These are phyloP conservation scores for Cyclopterus lumpus DNA, from an alignment of 2,797 vertebrate genomes.

Conservation along the genomic window DNA sequence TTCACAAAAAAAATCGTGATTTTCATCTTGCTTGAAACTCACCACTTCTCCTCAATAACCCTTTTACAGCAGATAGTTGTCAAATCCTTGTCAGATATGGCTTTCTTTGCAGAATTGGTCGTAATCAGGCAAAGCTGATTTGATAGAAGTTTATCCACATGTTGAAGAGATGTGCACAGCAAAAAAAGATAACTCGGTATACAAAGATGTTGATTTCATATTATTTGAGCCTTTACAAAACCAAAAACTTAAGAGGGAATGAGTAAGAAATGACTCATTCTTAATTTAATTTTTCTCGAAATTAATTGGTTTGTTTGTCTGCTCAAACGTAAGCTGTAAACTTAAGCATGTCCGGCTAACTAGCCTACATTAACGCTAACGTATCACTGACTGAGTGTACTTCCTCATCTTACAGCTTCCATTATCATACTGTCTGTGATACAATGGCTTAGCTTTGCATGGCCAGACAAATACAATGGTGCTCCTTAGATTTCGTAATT, in stretches of 20 bases:
- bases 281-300: too few species aligned
- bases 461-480: background rate
- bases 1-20: background rate
- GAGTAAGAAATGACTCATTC: too few species aligned
- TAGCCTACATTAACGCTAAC: background rate
- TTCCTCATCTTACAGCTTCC: background rate
- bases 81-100: conserved; percentile 6
- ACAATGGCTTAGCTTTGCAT: background rate
- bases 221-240: background rate
- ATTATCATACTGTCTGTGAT: too few species aligned
- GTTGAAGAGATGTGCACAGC: background rate
- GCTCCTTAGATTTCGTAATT: background rate
- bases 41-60: conserved; percentile 5
- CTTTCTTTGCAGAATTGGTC: background rate
- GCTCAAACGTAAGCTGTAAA: background rate
- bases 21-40: background rate
- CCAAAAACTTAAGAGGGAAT: background rate
- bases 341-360: background rate
- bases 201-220: background rate
- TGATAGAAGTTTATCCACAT: background rate
- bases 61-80: background rate
- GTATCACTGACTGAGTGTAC: background rate
- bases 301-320: background rate
- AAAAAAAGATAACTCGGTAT: background rate
- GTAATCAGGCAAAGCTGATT: background rate